Evolutionary conservation across 1,140 invertebrate genomes (phyloP).

Genomic region (Bombus vancouverensis): DNA sequence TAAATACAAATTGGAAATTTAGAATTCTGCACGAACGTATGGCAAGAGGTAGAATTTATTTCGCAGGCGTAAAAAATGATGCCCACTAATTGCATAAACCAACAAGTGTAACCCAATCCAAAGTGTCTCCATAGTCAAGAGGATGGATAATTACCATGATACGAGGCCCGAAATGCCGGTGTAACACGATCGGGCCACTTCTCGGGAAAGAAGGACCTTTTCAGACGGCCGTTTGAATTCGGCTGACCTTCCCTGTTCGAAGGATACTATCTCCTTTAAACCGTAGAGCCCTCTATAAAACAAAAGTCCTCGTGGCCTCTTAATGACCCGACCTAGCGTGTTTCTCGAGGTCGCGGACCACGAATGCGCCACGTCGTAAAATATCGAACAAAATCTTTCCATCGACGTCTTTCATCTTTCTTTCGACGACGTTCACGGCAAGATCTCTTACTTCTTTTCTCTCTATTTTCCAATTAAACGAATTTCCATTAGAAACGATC

Average conservation of each 20-base stretch:
- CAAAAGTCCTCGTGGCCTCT: slow-evolving; percentile 63
- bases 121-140: slow-evolving; percentile 55
- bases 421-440: too few species aligned
- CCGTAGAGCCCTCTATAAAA: slow-evolving; percentile 59
- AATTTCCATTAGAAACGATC: not conserved
- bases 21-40: not conserved
- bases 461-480: not conserved
- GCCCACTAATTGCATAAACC: slow-evolving; percentile 64
- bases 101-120: slow-evolving; percentile 63
- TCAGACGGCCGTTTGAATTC: slow-evolving; percentile 65
- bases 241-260: slow-evolving; percentile 62
- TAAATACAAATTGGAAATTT: not conserved
- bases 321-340: slow-evolving; percentile 64
- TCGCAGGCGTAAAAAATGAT: slow-evolving; percentile 51
- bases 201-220: slow-evolving; percentile 59
- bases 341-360: slow-evolving; percentile 55
- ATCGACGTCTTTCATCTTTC: slow-evolving; percentile 10
- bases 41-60: slow-evolving; percentile 28
- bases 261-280: slow-evolving; percentile 70
- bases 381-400: slow-evolving; percentile 23
- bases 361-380: slow-evolving; percentile 52
- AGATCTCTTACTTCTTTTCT: not conserved
- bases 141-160: slow-evolving; percentile 65
- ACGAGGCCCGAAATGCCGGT: slow-evolving; percentile 57
- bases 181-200: slow-evolving; percentile 65